These are phyloP conservation scores for Spisula solida DNA, from an alignment of 2,888 invertebrate genomes.

Conservation along the genomic window DNA sequence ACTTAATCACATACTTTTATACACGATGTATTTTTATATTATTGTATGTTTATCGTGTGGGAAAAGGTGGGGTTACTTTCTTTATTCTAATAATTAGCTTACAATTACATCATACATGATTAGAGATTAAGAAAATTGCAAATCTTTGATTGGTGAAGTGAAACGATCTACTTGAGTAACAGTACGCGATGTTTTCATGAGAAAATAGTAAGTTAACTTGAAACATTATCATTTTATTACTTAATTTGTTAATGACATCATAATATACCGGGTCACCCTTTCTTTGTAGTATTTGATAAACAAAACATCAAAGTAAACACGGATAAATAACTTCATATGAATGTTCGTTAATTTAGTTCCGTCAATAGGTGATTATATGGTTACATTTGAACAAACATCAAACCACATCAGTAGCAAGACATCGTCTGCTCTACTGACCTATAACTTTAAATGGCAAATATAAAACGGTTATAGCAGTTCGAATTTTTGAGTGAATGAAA, in stretches of 20 bases:
- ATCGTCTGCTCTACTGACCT: neutral
- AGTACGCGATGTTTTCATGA: neutral
- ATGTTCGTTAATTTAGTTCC: neutral
- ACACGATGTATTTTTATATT: too few relatives aligned
- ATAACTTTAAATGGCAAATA: neutral
- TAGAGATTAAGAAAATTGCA: neutral
- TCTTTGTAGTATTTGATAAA: slow-evolving; percentile 8
- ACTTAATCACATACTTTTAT: too few relatives aligned
- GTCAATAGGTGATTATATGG: slow-evolving; percentile 21
- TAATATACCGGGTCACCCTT: slow-evolving; percentile 14
- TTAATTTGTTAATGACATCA: slow-evolving; percentile 27
- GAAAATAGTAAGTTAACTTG: slow-evolving; percentile 7
- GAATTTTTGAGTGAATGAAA: slow-evolving; percentile 1
- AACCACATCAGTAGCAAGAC: neutral
- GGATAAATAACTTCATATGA: neutral
- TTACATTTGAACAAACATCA: neutral
- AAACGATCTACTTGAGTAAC: neutral
- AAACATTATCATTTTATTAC: neutral
- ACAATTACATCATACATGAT: neutral
- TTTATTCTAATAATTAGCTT: neutral
- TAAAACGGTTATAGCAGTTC: neutral
- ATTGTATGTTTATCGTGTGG: too few relatives aligned
- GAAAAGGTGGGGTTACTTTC: too few relatives aligned
- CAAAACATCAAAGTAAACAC: neutral
- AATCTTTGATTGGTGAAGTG: neutral